Conservation (phyloP, 1,140 invertebrate species). For the Mesaphorura yosii region DNA sequence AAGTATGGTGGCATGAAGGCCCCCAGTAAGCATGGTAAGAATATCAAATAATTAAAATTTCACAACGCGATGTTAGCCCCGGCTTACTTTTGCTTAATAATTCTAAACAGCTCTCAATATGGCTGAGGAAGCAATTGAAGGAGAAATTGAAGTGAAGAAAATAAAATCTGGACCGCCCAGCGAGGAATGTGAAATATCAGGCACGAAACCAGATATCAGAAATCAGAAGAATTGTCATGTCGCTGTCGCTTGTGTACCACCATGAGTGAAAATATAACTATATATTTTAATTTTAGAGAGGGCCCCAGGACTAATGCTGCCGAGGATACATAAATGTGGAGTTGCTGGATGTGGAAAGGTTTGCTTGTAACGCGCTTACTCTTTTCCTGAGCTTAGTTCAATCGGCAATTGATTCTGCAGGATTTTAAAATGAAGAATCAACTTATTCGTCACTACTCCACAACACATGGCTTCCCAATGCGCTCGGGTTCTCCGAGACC, state of each 20-base stretch:
- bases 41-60: not conserved
- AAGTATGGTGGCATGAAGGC: slow-evolving; percentile 91
- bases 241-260: not conserved
- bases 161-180: slow-evolving; percentile 31
- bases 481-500: slow-evolving; percentile 65
- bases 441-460: slow-evolving; percentile 79
- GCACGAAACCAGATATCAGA: not conserved
- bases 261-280: too few relatives aligned
- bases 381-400: slow-evolving; percentile 20
- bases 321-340: slow-evolving; percentile 68
- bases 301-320: slow-evolving; percentile 23
- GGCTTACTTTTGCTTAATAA: too few relatives aligned
- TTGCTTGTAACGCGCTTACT: slow-evolving; percentile 14
- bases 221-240: not conserved
- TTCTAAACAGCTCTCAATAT: too few relatives aligned
- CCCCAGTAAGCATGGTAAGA: slow-evolving; percentile 41
- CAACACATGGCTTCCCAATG: slow-evolving; percentile 66
- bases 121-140: slow-evolving; percentile 13
- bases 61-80: too few relatives aligned
- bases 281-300: slow-evolving; percentile 12
- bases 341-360: slow-evolving; percentile 76
- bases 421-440: slow-evolving; percentile 89
- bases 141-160: slow-evolving; percentile 33
- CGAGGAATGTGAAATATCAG: slow-evolving; percentile 22
- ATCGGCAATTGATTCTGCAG: slow-evolving; percentile 34